Evolutionary conservation across 2,888 invertebrate genomes (phyloP), one percentile per base, ranked within the genome.

Genomic region (Apodemia zela): DNA sequence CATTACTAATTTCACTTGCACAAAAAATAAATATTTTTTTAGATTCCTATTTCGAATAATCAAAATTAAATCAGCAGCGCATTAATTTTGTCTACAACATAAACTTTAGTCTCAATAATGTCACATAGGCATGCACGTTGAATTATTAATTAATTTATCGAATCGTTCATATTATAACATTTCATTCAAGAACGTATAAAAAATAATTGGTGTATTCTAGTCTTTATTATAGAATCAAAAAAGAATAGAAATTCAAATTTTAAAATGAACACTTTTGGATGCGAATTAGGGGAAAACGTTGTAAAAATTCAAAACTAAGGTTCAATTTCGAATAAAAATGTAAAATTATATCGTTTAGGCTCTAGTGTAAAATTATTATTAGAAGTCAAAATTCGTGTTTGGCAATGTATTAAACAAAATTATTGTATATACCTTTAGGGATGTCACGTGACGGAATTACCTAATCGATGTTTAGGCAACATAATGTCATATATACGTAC

Each of bases 381-480:
- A 87, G 84, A 80, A 72, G 88, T 87, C 87, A 82, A 89, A 89
- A 89, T 85, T 87, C 80, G 75, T 80, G 82, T 90, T 90, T 89
- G 89, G 88, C 88, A 76, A 76, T 80, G 79, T 86, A 85, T 80
- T 78, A 77, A 80, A 79, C 77, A 65, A 65, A 68, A 67, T 71
- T 71, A 80, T 75, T 89, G 88, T 89, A 89, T 75, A 89, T 89
- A 89, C 72, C 67, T 76, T 85, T 89, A 89, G 87, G 78, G 72
- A 81, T 80, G 89, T 91, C 85, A 86, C 78, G 89, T 88, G 88
- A 83, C 78, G 78, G 79, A 81, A 81, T 83, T 86, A 85, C 85
- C 85, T 84, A 81, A 81, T 88, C 72, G 81, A 74, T 88, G 87
- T 88, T 85, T 86, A 86, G 69, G 67, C 61, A 59, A 67, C 66